Conservation (phyloP, 2,113 vertebrate genomes). For the Eira barbara region DNA sequence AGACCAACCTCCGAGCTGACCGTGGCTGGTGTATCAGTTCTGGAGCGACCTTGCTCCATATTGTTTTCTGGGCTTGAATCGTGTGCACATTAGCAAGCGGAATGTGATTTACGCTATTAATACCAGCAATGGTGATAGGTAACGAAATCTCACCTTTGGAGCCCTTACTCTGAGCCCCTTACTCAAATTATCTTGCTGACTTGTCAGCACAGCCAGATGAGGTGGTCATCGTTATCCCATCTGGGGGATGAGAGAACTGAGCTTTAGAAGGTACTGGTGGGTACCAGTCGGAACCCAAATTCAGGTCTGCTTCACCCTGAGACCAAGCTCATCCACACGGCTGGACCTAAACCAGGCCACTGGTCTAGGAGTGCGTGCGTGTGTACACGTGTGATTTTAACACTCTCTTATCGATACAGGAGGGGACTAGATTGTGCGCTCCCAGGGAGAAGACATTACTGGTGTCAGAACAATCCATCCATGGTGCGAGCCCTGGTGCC, state of each 20-base stretch:
- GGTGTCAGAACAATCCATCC: not conserved
- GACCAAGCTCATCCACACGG: accelerated
- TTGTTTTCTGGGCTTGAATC: too few relatives aligned
- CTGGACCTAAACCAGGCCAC: too few relatives aligned
- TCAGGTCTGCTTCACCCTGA: not conserved
- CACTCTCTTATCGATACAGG: not conserved
- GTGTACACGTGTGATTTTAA: accelerated
- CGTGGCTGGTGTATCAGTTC: accelerated
- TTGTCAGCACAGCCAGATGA: not conserved
- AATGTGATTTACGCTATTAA: not conserved
- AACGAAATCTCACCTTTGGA: not conserved
- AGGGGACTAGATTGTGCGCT: accelerated
- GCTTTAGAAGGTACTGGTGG: not conserved
- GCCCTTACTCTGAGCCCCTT: not conserved
- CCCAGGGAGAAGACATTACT: not conserved
- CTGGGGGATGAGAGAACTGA: not conserved
- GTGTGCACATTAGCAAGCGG: not conserved
- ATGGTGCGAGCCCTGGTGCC: accelerated
- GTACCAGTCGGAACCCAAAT: not conserved
- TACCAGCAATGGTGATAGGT: not conserved
- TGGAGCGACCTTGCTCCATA: not conserved
- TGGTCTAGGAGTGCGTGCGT: accelerated
- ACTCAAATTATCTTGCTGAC: not conserved
- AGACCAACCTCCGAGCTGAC: accelerated
- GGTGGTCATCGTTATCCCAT: too few relatives aligned